A percentile compares a stretch with the other conserved stretches of the same genome.
These are phyloP conservation scores for Cerastis rubricosa DNA, from an alignment of 2,888 invertebrate genomes.

Conservation along the genomic window DNA sequence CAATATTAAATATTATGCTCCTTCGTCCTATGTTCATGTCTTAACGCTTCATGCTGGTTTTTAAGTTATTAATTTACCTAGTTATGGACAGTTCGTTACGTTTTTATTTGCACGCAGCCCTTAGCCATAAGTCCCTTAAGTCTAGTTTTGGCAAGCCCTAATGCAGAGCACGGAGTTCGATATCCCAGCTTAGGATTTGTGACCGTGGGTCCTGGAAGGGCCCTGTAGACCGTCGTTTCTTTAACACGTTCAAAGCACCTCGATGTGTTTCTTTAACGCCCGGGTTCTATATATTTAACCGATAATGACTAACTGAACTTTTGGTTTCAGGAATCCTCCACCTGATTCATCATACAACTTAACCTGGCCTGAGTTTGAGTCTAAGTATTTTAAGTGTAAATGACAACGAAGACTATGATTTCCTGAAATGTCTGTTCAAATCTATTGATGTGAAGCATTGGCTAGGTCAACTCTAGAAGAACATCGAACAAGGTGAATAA, in stretches of 20 bases:
- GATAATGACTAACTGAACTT: neutral
- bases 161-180: neutral
- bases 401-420: slow-evolving; percentile 23
- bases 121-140: neutral
- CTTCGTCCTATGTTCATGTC: too few relatives aligned
- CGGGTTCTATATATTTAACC: neutral
- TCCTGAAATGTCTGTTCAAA: neutral
- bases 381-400: slow-evolving; percentile 26
- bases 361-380: slow-evolving; percentile 23
- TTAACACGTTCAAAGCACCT: neutral
- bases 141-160: neutral
- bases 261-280: neutral
- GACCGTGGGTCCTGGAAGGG: neutral
- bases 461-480: slow-evolving; percentile 3
- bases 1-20: neutral
- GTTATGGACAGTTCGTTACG: neutral
- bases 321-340: slow-evolving; percentile 26
- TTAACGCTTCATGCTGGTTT: neutral
- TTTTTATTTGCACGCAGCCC: neutral
- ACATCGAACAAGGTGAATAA: neutral
- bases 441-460: slow-evolving; percentile 1
- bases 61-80: neutral
- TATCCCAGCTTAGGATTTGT: neutral
- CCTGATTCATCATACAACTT: neutral
- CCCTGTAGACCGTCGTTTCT: neutral